Base-by-base conservation (phyloP, 2,888 invertebrate genomes). In the Drosophila fungiperda region DNA sequence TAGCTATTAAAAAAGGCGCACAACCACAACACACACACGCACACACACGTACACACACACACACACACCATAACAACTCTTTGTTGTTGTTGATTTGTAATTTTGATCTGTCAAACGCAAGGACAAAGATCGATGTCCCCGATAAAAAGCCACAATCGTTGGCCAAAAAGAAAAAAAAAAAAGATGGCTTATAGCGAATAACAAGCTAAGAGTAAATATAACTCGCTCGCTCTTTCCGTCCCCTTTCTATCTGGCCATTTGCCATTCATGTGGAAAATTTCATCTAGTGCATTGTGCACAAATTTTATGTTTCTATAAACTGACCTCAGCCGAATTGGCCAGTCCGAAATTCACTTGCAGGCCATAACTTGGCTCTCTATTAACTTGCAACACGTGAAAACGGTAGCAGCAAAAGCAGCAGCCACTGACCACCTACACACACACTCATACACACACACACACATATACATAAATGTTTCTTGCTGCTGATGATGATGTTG, bases 71-170 rank as follows among this genome's bases (percentile, higher is more conserved):
- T 26, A 60, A 32, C 42, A 42, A 50, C 49, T 64, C 29, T 32
- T 62, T 42, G 50, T 67, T 65, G 59, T 65, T 68, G 52, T 66
- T 65, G 87, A 89, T 89, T 90, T 89, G 79, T 91, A 90, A 90
- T 90, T 91, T 90, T 78, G 88, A 89, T 90, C 91, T 91, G 90
- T 91, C 90, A 91, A 86, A 87, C 79, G 84, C 90, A 91, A 79
- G 82, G 79, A 74, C 77, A 86, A 90, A 91, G 90, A 91, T 91
- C 90, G 90, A 91, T 91, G 91, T 91, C 84, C 82, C 70, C 84
- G 90, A 91, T 91, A 91, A 90, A 89, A 86, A 74, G 73, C 69
- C 66, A 66, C 67, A 73, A 61, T 62, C 53, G 57, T 54, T 55
- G 52, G 62, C 42, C 73, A 26, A 38, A 26, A 40, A 68, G 63